Conservation (phyloP, 2,113 vertebrate genomes). For the Tupaia chinensis region DNA sequence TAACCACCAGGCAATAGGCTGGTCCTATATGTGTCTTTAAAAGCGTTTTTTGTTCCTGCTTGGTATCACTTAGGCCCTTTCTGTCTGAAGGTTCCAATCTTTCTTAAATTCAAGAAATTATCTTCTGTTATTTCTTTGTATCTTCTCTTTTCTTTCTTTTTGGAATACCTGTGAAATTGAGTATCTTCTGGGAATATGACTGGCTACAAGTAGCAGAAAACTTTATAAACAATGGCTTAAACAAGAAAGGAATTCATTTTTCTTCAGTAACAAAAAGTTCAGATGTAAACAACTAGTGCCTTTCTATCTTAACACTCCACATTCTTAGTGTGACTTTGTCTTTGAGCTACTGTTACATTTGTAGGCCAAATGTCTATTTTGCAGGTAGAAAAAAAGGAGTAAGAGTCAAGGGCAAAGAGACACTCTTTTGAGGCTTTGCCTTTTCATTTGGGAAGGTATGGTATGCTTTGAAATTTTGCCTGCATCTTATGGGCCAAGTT, state of each 20-base stretch:
- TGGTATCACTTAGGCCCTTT: not conserved
- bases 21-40: not conserved
- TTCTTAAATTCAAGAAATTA: not conserved
- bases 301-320: not conserved
- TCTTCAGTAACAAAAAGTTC: not conserved
- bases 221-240: not conserved
- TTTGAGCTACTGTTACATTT: not conserved
- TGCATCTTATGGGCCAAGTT: not conserved
- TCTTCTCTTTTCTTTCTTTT: not conserved
- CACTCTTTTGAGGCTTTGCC: not conserved
- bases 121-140: not conserved
- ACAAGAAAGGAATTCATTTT: slow-evolving; percentile 13
- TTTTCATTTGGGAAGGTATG: not conserved
- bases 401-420: not conserved
- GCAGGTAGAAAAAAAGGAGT: not conserved
- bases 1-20: no score
- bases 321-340: not conserved
- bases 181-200: not conserved
- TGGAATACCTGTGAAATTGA: not conserved
- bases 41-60: not conserved
- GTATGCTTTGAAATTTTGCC: not conserved
- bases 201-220: not conserved
- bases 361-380: not conserved
- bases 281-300: not conserved
- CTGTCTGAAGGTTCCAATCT: not conserved